Percentiles rank a stretch among this genome's conserved stretches.
These are phyloP conservation scores for Turritopsis dohrnii DNA, from an alignment of 30 jellyfish, hydroid and myxozoan genomes.

Conservation along the genomic window DNA sequence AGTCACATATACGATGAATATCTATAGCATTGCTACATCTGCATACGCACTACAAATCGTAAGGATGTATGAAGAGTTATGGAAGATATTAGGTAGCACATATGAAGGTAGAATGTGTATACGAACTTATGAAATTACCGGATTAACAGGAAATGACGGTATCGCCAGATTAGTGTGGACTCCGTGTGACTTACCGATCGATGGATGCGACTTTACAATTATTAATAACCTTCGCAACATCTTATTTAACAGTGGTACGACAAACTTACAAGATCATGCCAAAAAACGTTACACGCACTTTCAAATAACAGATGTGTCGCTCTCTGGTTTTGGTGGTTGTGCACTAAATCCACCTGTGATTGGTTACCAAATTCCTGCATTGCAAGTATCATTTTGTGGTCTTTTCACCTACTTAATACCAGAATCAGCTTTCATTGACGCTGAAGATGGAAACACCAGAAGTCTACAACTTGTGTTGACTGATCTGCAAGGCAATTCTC, in stretches of 20 bases:
- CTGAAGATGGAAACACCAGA: slow-evolving; percentile 75
- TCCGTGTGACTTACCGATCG: slow-evolving; percentile 43
- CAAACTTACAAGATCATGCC: slow-evolving; percentile 9
- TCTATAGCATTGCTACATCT: slow-evolving; percentile 14
- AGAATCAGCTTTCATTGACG: slow-evolving; percentile 52
- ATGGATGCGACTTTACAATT: slow-evolving; percentile 37
- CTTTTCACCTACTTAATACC: slow-evolving; percentile 58
- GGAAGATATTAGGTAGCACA: slow-evolving; percentile 23
- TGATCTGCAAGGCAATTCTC: slow-evolving; percentile 16
- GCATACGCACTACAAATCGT: slow-evolving; percentile 48
- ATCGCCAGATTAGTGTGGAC: slow-evolving; percentile 53
- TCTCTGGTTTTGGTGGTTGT: slow-evolving; percentile 40
- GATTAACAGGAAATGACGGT: not conserved
- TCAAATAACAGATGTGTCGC: slow-evolving; percentile 29
- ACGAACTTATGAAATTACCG: slow-evolving; percentile 33
- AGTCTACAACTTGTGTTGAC: slow-evolving; percentile 39
- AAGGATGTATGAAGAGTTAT: slow-evolving; percentile 3
- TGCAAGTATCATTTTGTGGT: slow-evolving; percentile 57
- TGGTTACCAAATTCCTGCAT: slow-evolving; percentile 31
- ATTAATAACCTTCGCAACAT: slow-evolving; percentile 25
- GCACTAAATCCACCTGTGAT: slow-evolving; percentile 50
- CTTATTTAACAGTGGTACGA: slow-evolving; percentile 38
- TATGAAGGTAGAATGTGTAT: slow-evolving; percentile 39
- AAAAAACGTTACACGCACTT: slow-evolving; percentile 18
- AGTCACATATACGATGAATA: slow-evolving; percentile 35